phyloP scores from a whole-genome alignment of 2,888 invertebrate genomes.

The Ormyrus nitidulus region DNA sequence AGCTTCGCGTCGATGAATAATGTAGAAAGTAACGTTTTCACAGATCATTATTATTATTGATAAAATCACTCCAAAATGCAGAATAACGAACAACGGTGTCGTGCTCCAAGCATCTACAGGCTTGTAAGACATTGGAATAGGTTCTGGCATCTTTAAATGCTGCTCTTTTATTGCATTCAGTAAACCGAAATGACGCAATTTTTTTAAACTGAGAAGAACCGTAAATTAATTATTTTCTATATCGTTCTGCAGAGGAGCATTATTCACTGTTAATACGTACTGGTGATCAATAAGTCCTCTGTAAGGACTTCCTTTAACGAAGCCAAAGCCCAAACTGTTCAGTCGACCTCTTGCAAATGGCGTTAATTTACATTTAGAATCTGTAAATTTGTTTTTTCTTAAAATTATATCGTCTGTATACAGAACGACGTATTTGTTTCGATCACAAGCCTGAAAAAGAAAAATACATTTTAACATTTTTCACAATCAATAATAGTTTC shows the following conservation, averaged over 20 bases:
- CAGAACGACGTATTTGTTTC: not conserved
- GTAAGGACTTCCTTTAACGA: slow-evolving; percentile 46
- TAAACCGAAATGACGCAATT: slow-evolving; percentile 20
- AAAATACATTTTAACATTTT: not conserved
- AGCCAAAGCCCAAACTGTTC: slow-evolving; percentile 26
- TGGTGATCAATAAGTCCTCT: slow-evolving; percentile 41
- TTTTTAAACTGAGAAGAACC: slow-evolving; percentile 24
- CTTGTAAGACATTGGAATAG: slow-evolving; percentile 6
- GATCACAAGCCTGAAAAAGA: slow-evolving; percentile 22
- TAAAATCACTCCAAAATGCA: not conserved
- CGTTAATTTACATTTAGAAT: slow-evolving; percentile 27
- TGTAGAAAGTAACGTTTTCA: slow-evolving; percentile 16
- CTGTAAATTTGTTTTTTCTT: not conserved
- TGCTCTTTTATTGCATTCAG: slow-evolving; percentile 5
- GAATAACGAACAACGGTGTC: slow-evolving; percentile 22
- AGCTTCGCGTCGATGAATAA: not conserved
- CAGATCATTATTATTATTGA: not conserved
- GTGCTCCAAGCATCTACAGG: slow-evolving; percentile 19
- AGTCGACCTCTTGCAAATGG: slow-evolving; percentile 17
- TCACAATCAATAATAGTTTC: not conserved
- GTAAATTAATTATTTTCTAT: not conserved
- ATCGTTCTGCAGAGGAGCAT: no score
- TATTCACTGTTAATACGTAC: slow-evolving; percentile 11
- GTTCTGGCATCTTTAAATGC: not conserved
- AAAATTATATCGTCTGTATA: slow-evolving; percentile 25